Percentiles rank a stretch among this genome's conserved stretches.
Evolutionary conservation across 1,140 invertebrate genomes (phyloP).

Genomic region (Drosophila subpulchrella): DNA sequence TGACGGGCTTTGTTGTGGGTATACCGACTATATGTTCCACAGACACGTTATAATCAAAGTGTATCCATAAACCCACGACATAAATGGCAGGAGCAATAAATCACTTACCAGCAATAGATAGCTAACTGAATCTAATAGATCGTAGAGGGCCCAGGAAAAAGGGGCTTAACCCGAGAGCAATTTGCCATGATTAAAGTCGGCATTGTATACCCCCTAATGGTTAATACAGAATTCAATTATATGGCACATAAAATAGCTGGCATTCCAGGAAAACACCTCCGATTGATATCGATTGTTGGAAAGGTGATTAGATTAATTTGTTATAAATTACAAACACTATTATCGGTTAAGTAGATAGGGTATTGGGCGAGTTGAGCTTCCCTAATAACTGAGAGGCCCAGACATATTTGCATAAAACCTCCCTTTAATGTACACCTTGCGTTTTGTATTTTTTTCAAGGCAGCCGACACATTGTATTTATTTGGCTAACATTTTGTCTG

Average conservation of each 20-base stretch:
- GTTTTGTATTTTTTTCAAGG: constrained; percentile 10
- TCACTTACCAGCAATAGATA: constrained; percentile 17
- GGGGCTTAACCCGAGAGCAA: not conserved
- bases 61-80: constrained; percentile 16
- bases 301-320: constrained; percentile 7
- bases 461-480: constrained; percentile 53
- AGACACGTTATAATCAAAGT: constrained; percentile 7
- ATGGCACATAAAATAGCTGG: constrained; percentile 12
- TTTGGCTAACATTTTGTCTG: constrained; percentile 39
- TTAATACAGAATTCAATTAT: constrained; percentile 34
- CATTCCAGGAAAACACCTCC: constrained; percentile 20
- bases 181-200: constrained; percentile 30
- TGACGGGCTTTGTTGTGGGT: constrained; percentile 16
- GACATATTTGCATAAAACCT: not conserved
- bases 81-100: constrained; percentile 17
- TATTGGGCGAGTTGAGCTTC: not conserved
- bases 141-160: not conserved
- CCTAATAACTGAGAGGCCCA: not conserved
- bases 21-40: constrained; percentile 8
- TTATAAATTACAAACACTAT: not conserved
- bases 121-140: not conserved
- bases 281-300: constrained; percentile 1
- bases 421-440: constrained; percentile 14
- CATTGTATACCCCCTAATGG: not conserved
- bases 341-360: not conserved